phyloP scores from a whole-genome alignment of 2,888 invertebrate genomes.

The Osedax frankpressi region DNA sequence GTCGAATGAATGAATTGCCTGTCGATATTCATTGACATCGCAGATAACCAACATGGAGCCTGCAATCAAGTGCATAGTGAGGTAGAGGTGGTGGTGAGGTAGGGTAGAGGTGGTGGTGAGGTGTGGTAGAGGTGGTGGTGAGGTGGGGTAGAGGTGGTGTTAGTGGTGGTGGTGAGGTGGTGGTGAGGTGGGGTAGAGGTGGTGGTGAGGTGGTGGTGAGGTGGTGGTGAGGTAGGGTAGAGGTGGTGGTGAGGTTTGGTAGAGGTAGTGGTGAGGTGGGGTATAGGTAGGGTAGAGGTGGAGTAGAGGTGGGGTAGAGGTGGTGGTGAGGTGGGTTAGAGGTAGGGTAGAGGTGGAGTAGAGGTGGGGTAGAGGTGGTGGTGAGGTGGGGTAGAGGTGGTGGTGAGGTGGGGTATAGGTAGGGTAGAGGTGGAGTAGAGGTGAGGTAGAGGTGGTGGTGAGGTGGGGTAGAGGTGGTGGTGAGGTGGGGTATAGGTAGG shows the following conservation, averaged over 20 bases:
- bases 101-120: neutral
- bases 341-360: neutral
- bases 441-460: neutral
- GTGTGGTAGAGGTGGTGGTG: neutral
- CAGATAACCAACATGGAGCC: slow-evolving; percentile 95
- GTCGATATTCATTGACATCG: slow-evolving; percentile 91
- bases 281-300: neutral
- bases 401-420: no score
- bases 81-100: neutral
- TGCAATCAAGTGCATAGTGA: no score
- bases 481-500: neutral
- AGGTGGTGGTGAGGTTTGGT: neutral
- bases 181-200: neutral
- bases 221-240: neutral
- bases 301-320: neutral
- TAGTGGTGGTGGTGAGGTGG: neutral
- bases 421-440: neutral
- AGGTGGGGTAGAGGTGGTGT: neutral
- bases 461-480: no score
- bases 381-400: neutral
- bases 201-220: neutral
- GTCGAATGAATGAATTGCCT: slow-evolving; percentile 66
- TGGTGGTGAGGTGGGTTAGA: neutral
- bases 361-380: neutral
- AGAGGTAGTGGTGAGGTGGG: no score